A percentile compares a stretch with the other conserved stretches of the same genome.
phyloP scores from a whole-genome alignment of 2,113 vertebrate genomes.

The Pitta sordida region DNA sequence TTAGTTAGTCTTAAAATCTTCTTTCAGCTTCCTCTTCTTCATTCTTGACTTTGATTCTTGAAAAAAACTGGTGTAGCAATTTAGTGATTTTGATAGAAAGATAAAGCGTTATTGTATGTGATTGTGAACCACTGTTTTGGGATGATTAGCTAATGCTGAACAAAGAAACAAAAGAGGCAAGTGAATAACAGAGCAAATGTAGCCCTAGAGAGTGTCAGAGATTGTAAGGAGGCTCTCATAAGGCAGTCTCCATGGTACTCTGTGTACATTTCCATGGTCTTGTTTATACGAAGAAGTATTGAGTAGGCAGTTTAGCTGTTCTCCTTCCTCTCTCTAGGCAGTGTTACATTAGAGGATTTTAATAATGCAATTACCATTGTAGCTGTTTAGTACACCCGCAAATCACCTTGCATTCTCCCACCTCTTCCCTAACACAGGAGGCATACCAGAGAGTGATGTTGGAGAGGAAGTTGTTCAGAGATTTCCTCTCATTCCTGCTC shows the following conservation, averaged over 20 bases:
- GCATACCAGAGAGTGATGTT: neutral
- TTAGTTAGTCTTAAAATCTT: neutral
- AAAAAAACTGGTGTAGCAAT: neutral
- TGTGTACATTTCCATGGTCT: conserved; percentile 25
- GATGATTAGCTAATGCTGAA: neutral
- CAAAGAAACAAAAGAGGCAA: neutral
- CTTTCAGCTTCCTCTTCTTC: neutral
- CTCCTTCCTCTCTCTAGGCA: conserved; percentile 33
- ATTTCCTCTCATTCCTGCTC: neutral
- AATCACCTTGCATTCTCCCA: neutral
- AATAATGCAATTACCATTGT: conserved; percentile 29
- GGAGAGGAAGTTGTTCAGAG: neutral
- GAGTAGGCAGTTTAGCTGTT: conserved; percentile 50
- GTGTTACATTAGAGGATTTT: conserved; percentile 39
- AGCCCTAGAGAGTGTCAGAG: neutral
- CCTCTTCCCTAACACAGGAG: neutral
- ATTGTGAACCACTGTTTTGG: neutral
- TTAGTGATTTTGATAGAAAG: neutral
- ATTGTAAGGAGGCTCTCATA: neutral
- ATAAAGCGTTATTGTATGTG: neutral
- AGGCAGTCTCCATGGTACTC: conserved; percentile 25
- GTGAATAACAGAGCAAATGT: neutral
- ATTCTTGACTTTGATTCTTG: neutral
- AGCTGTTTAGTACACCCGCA: conserved; percentile 42
- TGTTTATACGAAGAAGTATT: conserved; percentile 40